Percentiles rank a stretch among this genome's conserved stretches.
phyloP scores from a whole-genome alignment of 1,140 invertebrate genomes.

The Zaprionus africanus region DNA sequence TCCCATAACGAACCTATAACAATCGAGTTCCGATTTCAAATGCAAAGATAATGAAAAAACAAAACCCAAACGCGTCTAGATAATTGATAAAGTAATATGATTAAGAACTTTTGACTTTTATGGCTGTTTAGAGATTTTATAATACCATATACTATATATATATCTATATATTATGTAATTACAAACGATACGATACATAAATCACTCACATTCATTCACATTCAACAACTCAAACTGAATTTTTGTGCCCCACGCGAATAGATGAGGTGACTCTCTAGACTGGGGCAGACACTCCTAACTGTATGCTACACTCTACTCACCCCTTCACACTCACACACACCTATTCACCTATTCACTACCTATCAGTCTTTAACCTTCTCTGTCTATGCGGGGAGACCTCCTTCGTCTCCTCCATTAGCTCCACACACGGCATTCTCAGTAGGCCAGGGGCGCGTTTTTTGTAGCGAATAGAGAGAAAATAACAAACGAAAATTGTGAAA shows the following conservation, averaged over 20 bases:
- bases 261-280: neutral
- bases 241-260: conserved; percentile 21
- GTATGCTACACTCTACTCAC: neutral
- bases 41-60: conserved; percentile 24
- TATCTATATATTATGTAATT: conserved; percentile 43
- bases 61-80: conserved; percentile 62
- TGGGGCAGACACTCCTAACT: neutral
- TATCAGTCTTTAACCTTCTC: conserved; percentile 7
- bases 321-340: neutral
- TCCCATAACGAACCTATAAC: conserved; percentile 58
- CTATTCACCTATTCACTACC: neutral
- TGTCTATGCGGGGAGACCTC: neutral
- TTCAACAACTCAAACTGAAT: neutral
- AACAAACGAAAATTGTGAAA: conserved; percentile 82
- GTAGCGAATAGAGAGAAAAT: conserved; percentile 60
- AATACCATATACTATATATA: conserved; percentile 65
- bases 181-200: conserved; percentile 6
- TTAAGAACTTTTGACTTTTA: conserved; percentile 81
- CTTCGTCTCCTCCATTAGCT: conserved; percentile 10
- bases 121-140: conserved; percentile 83
- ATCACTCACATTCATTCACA: conserved; percentile 16
- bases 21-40: conserved; percentile 76
- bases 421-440: conserved; percentile 6
- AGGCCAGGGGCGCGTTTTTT: conserved; percentile 33
- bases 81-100: conserved; percentile 64